Conservation (phyloP, 2,888 invertebrate species). For the Pyralis farinalis region DNA sequence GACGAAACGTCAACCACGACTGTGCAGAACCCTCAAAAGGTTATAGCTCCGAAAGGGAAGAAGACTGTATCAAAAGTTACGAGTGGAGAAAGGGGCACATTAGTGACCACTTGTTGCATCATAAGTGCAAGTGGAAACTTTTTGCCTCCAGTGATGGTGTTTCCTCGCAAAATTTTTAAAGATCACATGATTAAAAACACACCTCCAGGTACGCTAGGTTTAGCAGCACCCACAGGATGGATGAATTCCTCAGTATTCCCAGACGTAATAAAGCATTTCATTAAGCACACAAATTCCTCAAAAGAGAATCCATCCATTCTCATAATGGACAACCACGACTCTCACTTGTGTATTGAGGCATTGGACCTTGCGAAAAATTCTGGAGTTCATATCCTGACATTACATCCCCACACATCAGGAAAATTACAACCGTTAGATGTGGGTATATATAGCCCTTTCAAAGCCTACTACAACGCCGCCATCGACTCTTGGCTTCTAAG, state of each 20-base stretch:
- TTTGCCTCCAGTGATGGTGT: conserved; percentile 39
- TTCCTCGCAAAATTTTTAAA: conserved; percentile 35
- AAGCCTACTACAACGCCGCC: conserved; percentile 27
- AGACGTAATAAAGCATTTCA: conserved; percentile 11
- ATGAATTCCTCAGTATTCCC: conserved; percentile 11
- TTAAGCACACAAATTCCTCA: conserved; percentile 1
- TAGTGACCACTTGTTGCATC: conserved; percentile 36
- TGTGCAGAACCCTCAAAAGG: conserved; percentile 12
- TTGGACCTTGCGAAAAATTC: conserved; percentile 11
- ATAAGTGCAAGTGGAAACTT: conserved; percentile 30
- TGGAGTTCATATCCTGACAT: conserved; percentile 31
- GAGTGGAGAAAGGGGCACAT: conserved; percentile 36
- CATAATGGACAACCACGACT: conserved; percentile 24
- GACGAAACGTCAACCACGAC: conserved; percentile 16
- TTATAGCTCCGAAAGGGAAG: conserved; percentile 12
- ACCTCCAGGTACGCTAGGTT: conserved; percentile 11
- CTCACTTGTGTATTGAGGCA: conserved; percentile 10
- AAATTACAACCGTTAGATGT: conserved; percentile 55
- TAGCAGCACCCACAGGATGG: conserved; percentile 7
- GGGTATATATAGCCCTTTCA: conserved; percentile 45
- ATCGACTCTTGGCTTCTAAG: conserved; percentile 39
- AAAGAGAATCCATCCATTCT: conserved; percentile 17
- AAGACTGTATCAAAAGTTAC: conserved; percentile 26
- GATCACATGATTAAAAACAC: conserved; percentile 16
- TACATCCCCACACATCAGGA: conserved; percentile 51